Conservation (phyloP, 2,113 vertebrate species). For the Andinoacara biseriatus region DNA sequence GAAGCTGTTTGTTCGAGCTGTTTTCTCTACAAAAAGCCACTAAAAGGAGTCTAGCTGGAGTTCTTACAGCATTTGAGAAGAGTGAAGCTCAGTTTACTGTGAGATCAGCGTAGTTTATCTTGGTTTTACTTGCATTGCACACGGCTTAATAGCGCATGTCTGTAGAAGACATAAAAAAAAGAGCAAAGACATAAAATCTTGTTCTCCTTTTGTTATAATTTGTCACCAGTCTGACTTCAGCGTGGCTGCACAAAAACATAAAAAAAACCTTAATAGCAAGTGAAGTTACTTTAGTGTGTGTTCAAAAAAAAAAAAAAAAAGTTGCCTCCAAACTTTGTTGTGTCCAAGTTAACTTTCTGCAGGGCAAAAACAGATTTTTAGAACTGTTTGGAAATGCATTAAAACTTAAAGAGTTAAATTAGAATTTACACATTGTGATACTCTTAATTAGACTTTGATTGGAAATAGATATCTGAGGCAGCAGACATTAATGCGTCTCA, state of each 20-base stretch:
- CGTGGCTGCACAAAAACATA: neutral
- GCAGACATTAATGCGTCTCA: neutral
- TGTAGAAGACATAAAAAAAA: neutral
- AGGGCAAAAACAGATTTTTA: neutral
- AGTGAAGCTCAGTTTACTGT: slow-evolving; percentile 13
- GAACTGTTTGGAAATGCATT: neutral
- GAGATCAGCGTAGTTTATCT: neutral
- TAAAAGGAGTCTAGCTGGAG: neutral
- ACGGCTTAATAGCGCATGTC: neutral
- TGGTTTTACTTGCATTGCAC: neutral
- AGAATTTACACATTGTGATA: too few relatives aligned
- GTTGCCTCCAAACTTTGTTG: neutral
- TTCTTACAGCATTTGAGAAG: slow-evolving; percentile 13
- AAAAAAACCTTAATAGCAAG: neutral
- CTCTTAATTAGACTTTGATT: neutral
- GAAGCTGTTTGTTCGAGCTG: slow-evolving; percentile 49
- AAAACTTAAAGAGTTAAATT: neutral
- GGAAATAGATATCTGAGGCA: neutral
- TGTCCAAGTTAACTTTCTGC: neutral
- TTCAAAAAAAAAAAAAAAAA: too few relatives aligned
- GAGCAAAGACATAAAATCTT: neutral
- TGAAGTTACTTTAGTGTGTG: too few relatives aligned
- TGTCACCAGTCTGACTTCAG: neutral
- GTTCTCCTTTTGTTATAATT: too few relatives aligned
- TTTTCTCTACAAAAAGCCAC: slow-evolving; percentile 27